Conservation (phyloP, 2,797 vertebrate genomes). For the Sebastes trivittatus region DNA sequence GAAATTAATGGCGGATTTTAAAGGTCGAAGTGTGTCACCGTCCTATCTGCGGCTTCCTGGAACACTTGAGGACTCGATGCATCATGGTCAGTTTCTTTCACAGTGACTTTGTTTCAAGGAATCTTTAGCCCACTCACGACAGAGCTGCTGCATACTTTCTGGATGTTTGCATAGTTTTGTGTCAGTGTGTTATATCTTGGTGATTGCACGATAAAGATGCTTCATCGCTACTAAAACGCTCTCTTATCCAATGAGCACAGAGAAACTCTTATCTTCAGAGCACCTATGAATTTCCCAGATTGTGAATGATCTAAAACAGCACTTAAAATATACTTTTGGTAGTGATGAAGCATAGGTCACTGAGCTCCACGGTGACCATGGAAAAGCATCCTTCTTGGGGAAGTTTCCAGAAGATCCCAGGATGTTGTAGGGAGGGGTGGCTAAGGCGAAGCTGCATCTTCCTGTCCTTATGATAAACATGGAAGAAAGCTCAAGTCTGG, state of each 20-base stretch:
- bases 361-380: slow-evolving; percentile 48
- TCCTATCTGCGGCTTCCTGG: slow-evolving; percentile 64
- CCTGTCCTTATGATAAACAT: slow-evolving; percentile 78
- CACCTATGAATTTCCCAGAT: not conserved
- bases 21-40: slow-evolving; percentile 62
- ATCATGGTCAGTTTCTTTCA: slow-evolving; percentile 25
- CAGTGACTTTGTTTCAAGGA: slow-evolving; percentile 8
- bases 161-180: slow-evolving; percentile 3
- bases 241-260: not conserved
- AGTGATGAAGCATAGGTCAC: slow-evolving; percentile 44
- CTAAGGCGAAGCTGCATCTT: slow-evolving; percentile 72
- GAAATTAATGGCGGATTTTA: slow-evolving; percentile 71
- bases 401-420: slow-evolving; percentile 76
- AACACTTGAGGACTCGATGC: slow-evolving; percentile 38
- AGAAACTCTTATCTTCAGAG: not conserved
- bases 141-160: not conserved
- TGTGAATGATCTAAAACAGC: not conserved
- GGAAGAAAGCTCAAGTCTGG: slow-evolving; percentile 61
- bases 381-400: slow-evolving; percentile 53
- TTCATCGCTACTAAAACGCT: not conserved
- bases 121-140: not conserved
- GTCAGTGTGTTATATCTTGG: not conserved
- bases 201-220: not conserved
- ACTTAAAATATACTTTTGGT: not conserved
- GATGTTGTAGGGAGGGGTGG: slow-evolving; percentile 78